Evolutionary conservation across 2,888 invertebrate species (phyloP), one percentile per base, ranked within the genome.

Genomic region (Drosophila pseudotakahashii): DNA sequence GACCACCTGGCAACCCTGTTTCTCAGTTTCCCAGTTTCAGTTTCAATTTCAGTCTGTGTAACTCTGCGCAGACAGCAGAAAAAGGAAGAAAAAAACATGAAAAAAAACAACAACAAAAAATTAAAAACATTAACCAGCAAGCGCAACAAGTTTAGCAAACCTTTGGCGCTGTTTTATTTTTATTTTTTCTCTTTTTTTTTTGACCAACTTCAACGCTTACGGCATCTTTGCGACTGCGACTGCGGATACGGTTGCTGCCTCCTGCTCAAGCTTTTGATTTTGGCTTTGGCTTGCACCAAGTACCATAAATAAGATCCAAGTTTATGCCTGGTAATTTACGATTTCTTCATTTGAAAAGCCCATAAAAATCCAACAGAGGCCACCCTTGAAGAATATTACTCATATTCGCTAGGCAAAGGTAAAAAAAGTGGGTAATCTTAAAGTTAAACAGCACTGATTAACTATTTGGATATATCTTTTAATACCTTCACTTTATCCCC

Each of bases 171-270:
- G 63, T 32, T 41, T 26, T 14, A 10, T 2, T 14, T 34, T 58
- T 34, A 47, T n/a, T 2, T 47, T n/a, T 2, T 10, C 14, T 23
- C 16, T 37, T 58, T 58, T 5, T 19, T 23, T 58, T 88, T 81
- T 83, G 83, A 79, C 83, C 89, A 85, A 86, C 88, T 85, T 83
- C 63, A 79, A 30, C 78, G 79, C 83, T 83, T 83, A 83, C 83
- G 83, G 83, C 83, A 83, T 83, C 42, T 42, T 19, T 39, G 39
- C 39, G 39, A 41, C 62, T 48, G 32, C 32, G 39, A 42, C 45
- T 66, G 44, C 55, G 62, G 63, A 70, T 70, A 57, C 48, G 70
- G 44, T 54, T 62, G 70, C 68, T 67, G 66, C 45, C 53, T 59
- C 41, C 53, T 67, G 69, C 58, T 58, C 48, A 39, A 30, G 50